Evolutionary conservation across 2,113 vertebrate species (phyloP), one percentile per base, ranked within the genome.

Genomic region (Bos taurus): DNA sequence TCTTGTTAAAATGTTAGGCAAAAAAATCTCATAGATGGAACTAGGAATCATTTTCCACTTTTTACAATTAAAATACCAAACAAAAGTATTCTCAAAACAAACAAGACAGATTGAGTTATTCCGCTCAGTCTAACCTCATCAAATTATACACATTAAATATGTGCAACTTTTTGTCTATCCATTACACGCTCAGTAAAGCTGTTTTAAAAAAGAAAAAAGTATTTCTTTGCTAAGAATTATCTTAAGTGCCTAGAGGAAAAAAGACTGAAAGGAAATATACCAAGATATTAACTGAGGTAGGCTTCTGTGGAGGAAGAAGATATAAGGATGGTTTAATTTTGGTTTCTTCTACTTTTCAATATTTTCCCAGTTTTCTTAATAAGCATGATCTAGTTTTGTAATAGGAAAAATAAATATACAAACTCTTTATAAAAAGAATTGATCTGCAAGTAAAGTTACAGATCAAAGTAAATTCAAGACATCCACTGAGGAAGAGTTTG

Each of bases 391-490:
- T 85, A 86, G 77, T 97, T 95, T 80, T 71, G 40, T 62, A 93
- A 77, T 60, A 56, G 40, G n/a, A 93, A 94, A 95, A 85, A 85
- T 33, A 88, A 74, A 91, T 80, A 81, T 12, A 86, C 86, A 59
- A 50, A 78, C 57, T 81, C 52, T n/a, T 84, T 59, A n/a, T 83
- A 25, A 78, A 88, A 48, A 67, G 12, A 96, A 88, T 10, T 77
- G 60, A 36, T 56, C 23, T 78, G 21, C 25, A 14, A 10, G 15
- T 33, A 54, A 48, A 95, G n/a, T 95, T 97, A 52, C 80, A 96
- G n/a, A 96, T 96, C 90, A 96, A 95, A 96, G 95, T 86, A 85
- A 90, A 60, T 94, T 93, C n/a, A 74, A 94, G 36, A 97, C 48
- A 71, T 56, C 85, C 85, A 83, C 78, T 46, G 60, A 67, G 46